Evolutionary conservation across 2,113 vertebrate species (phyloP).

Genomic region (Prochilodus magdalenae): DNA sequence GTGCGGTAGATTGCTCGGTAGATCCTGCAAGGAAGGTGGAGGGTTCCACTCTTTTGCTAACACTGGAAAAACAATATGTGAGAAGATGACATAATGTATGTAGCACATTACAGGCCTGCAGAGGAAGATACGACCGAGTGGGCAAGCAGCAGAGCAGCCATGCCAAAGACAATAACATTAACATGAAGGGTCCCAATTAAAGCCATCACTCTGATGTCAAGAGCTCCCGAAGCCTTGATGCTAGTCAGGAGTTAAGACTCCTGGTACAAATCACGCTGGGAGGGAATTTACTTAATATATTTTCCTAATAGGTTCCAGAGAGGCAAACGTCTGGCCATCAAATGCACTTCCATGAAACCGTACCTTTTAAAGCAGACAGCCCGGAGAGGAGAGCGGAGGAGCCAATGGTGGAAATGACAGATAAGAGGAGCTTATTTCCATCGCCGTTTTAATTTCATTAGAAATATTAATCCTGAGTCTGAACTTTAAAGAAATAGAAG

Average conservation of each 20-base stretch:
- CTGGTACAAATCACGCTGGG: constrained; percentile 75
- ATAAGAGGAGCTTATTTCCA: constrained; percentile 53
- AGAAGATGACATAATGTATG: constrained; percentile 25
- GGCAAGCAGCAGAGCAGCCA: constrained; percentile 29
- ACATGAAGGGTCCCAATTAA: constrained; percentile 75
- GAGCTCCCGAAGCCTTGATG: constrained; percentile 67
- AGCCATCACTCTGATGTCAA: constrained; percentile 73
- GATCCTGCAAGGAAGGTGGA: not conserved
- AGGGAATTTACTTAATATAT: constrained; percentile 72
- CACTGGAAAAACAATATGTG: constrained; percentile 23
- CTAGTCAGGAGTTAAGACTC: constrained; percentile 71
- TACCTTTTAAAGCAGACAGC: constrained; percentile 54
- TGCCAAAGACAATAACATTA: constrained; percentile 60
- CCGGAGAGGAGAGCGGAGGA: constrained; percentile 39
- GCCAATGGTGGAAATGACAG: constrained; percentile 45
- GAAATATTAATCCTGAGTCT: constrained; percentile 9
- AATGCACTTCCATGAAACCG: constrained; percentile 49
- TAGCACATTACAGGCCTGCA: constrained; percentile 10
- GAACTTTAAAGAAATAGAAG: constrained; percentile 38
- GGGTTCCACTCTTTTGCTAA: not conserved
- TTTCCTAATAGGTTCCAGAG: constrained; percentile 76
- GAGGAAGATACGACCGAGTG: constrained; percentile 15
- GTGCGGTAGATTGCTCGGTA: not conserved
- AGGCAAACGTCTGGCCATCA: constrained; percentile 58
- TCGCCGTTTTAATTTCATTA: constrained; percentile 45